Evolutionary conservation across 1,140 invertebrate genomes (phyloP).

Genomic region (Littorina saxatilis): DNA sequence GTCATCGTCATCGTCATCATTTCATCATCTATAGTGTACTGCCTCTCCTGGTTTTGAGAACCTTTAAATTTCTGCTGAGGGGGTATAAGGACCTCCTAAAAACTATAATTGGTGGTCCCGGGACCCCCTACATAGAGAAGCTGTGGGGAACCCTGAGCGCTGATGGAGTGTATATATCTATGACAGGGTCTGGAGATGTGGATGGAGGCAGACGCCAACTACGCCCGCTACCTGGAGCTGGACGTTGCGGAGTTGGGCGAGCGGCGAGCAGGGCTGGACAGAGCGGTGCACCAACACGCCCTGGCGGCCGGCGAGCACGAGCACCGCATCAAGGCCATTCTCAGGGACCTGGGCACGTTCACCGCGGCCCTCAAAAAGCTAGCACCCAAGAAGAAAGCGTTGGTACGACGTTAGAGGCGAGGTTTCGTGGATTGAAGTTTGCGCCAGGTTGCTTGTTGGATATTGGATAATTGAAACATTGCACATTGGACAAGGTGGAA

Average conservation of each 20-base stretch:
- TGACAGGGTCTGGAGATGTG: conserved; percentile 53
- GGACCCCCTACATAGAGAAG: too few species aligned
- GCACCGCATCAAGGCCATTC: conserved; percentile 55
- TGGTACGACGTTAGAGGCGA: conserved; percentile 10
- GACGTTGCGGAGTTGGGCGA: conserved; percentile 59
- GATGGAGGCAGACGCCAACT: conserved; percentile 58
- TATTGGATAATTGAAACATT: too few species aligned
- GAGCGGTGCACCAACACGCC: conserved; percentile 47
- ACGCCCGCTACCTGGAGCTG: conserved; percentile 53
- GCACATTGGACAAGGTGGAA: too few species aligned
- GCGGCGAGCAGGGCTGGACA: conserved; percentile 46
- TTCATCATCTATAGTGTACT: neutral
- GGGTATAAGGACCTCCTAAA: too few species aligned
- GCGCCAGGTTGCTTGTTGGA: too few species aligned
- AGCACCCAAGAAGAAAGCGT: conserved; percentile 36
- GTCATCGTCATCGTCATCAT: neutral
- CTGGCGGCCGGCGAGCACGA: conserved; percentile 53
- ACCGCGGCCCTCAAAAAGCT: conserved; percentile 50
- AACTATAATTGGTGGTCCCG: too few species aligned
- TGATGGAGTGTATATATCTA: too few species aligned
- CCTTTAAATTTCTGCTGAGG: too few species aligned
- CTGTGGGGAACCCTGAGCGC: too few species aligned
- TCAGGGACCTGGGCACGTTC: conserved; percentile 44
- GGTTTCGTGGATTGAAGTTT: too few species aligned
- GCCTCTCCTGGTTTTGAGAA: too few species aligned